These are phyloP conservation scores for Elgonia sp. DNA, from an alignment of 2,888 invertebrate genomes.

Conservation along the genomic window DNA sequence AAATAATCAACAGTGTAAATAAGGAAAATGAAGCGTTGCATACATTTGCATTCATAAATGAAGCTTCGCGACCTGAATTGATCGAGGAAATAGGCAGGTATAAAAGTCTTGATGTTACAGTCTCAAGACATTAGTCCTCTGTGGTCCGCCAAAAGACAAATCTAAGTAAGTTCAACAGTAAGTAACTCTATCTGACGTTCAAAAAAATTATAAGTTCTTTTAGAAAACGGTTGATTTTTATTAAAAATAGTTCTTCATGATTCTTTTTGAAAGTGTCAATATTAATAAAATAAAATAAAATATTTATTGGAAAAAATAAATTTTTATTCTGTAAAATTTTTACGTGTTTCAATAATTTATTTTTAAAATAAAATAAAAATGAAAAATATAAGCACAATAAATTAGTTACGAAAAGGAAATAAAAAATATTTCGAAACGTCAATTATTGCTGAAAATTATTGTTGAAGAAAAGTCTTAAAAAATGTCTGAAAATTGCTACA, in stretches of 20 bases:
- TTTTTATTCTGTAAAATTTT: too few relatives aligned
- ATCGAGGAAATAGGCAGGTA: conserved; percentile 61
- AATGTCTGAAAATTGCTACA: too few relatives aligned
- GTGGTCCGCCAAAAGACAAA: conserved; percentile 27
- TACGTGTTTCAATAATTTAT: too few relatives aligned
- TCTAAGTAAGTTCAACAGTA: conserved; percentile 14
- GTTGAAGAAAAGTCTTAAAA: too few relatives aligned
- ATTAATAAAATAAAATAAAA: too few relatives aligned
- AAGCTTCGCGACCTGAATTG: conserved; percentile 57
- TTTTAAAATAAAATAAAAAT: too few relatives aligned
- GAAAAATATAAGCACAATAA: too few relatives aligned
- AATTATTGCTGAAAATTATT: too few relatives aligned
- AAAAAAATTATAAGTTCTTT: not conserved
- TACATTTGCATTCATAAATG: conserved; percentile 45
- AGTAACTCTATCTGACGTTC: not conserved
- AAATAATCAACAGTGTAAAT: conserved; percentile 41
- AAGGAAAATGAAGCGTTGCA: conserved; percentile 51
- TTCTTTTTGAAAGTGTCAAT: too few relatives aligned
- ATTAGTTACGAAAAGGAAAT: too few relatives aligned
- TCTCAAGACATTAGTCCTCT: conserved; percentile 41
- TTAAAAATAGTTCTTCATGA: not conserved
- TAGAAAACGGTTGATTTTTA: not conserved
- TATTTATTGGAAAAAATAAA: too few relatives aligned
- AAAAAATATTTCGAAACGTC: too few relatives aligned
- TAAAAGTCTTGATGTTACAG: conserved; percentile 50